A percentile compares a stretch with the other conserved stretches of the same genome.
Conservation (phyloP, 2,797 vertebrate genomes). For the Diglossa cyanea region DNA sequence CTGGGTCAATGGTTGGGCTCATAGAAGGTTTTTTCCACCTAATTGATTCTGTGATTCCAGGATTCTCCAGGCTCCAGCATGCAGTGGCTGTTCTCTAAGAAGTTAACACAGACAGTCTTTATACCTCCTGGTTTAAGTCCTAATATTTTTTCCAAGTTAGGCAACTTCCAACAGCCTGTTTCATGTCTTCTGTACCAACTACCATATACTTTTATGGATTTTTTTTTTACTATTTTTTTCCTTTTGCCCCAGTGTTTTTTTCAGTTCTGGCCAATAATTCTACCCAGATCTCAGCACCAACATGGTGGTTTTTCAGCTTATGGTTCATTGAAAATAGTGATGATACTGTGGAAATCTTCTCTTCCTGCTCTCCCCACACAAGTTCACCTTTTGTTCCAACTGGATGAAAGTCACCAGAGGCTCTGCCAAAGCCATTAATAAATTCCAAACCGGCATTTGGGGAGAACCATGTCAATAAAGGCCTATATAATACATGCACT, state of each 20-base stretch:
- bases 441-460: neutral
- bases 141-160: neutral
- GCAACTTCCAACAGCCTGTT: neutral
- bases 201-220: rapidly evolving
- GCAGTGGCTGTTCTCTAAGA: neutral
- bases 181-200: neutral
- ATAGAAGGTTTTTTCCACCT: neutral
- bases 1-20: neutral
- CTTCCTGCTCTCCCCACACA: neutral
- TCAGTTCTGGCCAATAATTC: neutral
- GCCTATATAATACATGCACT: neutral
- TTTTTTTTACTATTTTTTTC: neutral
- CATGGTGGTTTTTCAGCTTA: neutral
- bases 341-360: neutral
- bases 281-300: neutral
- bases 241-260: neutral
- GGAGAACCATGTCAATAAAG: neutral
- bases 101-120: neutral
- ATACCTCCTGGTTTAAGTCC: neutral
- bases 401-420: neutral
- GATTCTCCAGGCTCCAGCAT: neutral
- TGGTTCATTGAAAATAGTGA: neutral
- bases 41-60: neutral
- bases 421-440: neutral
- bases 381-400: neutral